phyloP scores from a whole-genome alignment of 1,140 invertebrate species.

The Panagrolaimus sp. region DNA sequence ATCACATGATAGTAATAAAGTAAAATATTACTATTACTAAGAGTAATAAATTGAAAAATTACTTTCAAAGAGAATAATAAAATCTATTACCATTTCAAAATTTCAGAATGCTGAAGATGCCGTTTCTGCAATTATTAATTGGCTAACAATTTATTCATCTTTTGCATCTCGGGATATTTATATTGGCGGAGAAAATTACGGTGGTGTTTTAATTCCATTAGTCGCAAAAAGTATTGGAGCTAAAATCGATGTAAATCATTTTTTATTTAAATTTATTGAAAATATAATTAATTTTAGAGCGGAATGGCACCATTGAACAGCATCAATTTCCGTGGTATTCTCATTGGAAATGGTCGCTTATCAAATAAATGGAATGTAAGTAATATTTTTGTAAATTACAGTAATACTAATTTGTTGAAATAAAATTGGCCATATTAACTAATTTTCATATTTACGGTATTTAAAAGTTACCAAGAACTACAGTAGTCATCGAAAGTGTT shows the following conservation, averaged over 20 bases:
- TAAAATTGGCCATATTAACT: too few relatives aligned
- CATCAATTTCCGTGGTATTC: constrained; percentile 61
- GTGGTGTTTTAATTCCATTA: constrained; percentile 60
- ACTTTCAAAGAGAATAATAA: neutral
- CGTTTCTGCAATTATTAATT: constrained; percentile 61
- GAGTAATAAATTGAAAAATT: too few relatives aligned
- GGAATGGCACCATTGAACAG: neutral
- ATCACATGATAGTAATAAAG: too few relatives aligned
- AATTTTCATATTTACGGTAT: too few relatives aligned
- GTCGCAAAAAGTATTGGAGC: neutral
- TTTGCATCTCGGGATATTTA: constrained; percentile 60
- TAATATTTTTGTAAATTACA: constrained; percentile 26
- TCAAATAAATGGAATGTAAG: constrained; percentile 15
- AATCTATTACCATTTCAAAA: neutral
- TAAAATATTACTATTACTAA: constrained; percentile 13
- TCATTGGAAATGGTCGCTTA: constrained; percentile 63
- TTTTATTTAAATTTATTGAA: neutral
- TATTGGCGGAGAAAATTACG: constrained; percentile 61
- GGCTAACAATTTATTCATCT: constrained; percentile 63
- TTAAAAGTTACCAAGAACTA: too few relatives aligned
- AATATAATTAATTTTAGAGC: neutral
- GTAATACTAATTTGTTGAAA: neutral
- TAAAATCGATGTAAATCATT: neutral
- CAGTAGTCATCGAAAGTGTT: too few relatives aligned
- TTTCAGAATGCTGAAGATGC: constrained; percentile 57